A percentile compares a stretch with the other conserved stretches of the same genome.
Evolutionary conservation across 92 coral and sea anemone species (phyloP).

Genomic region (Bergia sp.): DNA sequence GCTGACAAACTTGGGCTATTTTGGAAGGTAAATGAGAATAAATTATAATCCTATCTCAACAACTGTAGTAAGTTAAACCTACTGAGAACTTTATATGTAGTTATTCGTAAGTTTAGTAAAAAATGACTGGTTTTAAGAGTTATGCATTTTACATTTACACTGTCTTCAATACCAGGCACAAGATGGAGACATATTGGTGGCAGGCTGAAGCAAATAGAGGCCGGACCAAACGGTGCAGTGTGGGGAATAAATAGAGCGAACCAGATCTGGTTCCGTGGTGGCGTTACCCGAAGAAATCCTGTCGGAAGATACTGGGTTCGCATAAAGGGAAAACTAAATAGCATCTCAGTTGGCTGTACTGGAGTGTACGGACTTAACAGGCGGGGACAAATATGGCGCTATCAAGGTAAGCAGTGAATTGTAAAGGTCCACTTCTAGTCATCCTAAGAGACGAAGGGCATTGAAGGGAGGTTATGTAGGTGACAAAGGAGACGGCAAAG

Average conservation of each 20-base stretch:
- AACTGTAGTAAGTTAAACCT: too few relatives aligned
- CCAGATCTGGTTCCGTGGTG: slow-evolving; percentile 30
- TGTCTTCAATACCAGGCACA: not conserved
- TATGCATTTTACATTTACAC: not conserved
- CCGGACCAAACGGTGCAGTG: slow-evolving; percentile 7
- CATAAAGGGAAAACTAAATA: slow-evolving; percentile 8
- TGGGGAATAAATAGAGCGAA: slow-evolving; percentile 11
- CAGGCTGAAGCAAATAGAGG: slow-evolving; percentile 17
- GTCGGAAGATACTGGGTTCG: slow-evolving; percentile 33
- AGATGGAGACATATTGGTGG: slow-evolving; percentile 14
- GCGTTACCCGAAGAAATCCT: slow-evolving; percentile 30
- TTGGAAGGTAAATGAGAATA: too few relatives aligned
- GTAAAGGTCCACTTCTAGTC: not conserved
- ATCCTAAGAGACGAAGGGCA: not conserved
- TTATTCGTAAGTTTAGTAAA: not conserved
- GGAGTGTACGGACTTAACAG: slow-evolving; percentile 5
- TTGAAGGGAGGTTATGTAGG: not conserved
- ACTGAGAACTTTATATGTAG: too few relatives aligned
- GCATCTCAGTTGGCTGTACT: slow-evolving; percentile 27
- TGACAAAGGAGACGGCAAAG: not conserved
- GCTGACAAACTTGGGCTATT: too few relatives aligned
- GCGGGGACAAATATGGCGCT: slow-evolving; percentile 14
- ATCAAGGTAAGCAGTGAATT: not conserved
- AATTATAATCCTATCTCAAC: too few relatives aligned
- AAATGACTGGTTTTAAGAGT: not conserved